Percentiles rank a stretch among this genome's conserved stretches.
Conservation (phyloP, 2,888 invertebrate genomes). For the Tetramorium bicarinatum region DNA sequence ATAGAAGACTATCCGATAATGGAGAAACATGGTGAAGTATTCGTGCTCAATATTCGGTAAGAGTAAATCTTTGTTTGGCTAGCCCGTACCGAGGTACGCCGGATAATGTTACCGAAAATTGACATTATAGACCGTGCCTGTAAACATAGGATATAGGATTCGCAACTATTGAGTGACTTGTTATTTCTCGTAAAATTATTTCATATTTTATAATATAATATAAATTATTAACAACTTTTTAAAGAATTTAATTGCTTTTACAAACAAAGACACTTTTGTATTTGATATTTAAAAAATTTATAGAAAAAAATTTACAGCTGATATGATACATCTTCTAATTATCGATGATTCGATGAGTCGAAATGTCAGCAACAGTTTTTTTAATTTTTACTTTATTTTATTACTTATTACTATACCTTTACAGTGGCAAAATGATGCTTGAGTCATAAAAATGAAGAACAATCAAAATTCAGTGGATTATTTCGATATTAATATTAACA, state of each 20-base stretch:
- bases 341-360: too few relatives aligned
- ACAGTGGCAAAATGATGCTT: background rate
- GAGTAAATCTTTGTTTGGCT: slow-evolving; percentile 51
- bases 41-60: slow-evolving; percentile 39
- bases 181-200: background rate
- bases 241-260: background rate
- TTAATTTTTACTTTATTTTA: background rate
- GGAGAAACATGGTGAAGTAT: slow-evolving; percentile 42
- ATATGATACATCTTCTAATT: background rate
- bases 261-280: background rate
- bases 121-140: background rate
- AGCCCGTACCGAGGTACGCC: background rate
- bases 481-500: background rate
- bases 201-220: slow-evolving; percentile 6
- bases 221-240: background rate
- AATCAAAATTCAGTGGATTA: slow-evolving; percentile 15
- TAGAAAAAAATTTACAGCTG: background rate
- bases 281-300: background rate
- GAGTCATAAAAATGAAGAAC: background rate
- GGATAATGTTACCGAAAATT: slow-evolving; percentile 15
- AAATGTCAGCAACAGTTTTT: background rate
- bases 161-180: background rate
- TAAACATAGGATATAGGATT: background rate
- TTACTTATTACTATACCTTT: slow-evolving; percentile 12
- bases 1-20: slow-evolving; percentile 38